These are phyloP conservation scores for Meleagris gallopavo DNA, from an alignment of 2,113 vertebrate genomes.

Conservation along the genomic window DNA sequence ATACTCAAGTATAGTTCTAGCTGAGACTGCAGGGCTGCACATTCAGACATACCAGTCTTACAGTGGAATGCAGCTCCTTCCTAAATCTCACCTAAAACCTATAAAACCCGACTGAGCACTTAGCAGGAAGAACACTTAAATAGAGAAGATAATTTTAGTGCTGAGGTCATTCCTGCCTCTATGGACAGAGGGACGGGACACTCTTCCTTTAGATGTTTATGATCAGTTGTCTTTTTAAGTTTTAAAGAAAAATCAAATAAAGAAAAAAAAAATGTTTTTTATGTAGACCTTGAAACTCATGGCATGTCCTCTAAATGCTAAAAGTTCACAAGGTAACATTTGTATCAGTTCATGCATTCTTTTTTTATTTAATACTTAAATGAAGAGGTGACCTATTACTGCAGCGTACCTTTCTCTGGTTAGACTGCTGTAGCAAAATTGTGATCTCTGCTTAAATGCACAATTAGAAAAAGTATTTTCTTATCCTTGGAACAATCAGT, in stretches of 20 bases:
- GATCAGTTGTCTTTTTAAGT: background rate
- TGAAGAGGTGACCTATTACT: background rate
- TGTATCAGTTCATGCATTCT: background rate
- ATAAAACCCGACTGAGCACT: background rate
- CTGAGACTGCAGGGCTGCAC: background rate
- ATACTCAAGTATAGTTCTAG: background rate
- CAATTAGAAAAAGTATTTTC: background rate
- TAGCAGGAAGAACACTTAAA: background rate
- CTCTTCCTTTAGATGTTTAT: background rate
- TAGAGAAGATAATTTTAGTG: background rate
- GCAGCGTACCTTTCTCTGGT: background rate
- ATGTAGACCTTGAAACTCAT: background rate
- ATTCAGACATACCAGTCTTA: background rate
- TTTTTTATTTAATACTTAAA: background rate
- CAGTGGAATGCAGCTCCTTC: background rate
- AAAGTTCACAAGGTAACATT: background rate
- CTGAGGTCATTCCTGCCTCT: background rate
- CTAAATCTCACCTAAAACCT: background rate
- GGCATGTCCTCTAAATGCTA: background rate
- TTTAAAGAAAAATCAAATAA: background rate
- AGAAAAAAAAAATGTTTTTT: background rate
- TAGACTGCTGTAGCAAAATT: background rate
- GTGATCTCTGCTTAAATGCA: background rate
- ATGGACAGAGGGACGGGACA: background rate
- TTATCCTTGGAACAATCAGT: background rate